Evolutionary conservation across 2,888 invertebrate species (phyloP).

Genomic region (Cheilosia soror): DNA sequence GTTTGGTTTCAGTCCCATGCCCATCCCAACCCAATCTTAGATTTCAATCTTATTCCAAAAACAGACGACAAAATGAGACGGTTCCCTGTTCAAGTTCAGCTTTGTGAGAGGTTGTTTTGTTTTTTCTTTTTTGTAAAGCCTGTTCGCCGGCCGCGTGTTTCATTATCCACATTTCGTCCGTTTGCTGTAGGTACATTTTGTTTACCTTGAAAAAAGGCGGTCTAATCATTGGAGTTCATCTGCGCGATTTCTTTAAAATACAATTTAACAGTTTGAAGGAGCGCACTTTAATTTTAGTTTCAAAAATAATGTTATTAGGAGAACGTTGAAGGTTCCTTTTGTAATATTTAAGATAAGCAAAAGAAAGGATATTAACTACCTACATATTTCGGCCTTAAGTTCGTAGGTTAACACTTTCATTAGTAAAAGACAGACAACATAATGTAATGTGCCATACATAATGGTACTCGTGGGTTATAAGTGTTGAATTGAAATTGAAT

Average conservation of each 20-base stretch:
- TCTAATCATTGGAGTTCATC: conserved; percentile 66
- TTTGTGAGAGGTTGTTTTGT: conserved; percentile 8
- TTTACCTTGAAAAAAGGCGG: conserved; percentile 66
- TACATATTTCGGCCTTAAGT: conserved; percentile 40
- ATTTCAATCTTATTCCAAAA: conserved; percentile 64
- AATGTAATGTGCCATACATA: no score
- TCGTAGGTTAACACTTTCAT: conserved; percentile 23
- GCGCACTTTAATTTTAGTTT: conserved; percentile 52
- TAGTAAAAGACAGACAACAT: background rate
- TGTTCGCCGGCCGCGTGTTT: conserved; percentile 44
- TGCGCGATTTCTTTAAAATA: conserved; percentile 61
- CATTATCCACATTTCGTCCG: conserved; percentile 63
- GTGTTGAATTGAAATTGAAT: no score
- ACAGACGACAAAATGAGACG: conserved; percentile 54
- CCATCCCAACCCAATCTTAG: conserved; percentile 46
- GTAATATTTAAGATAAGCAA: conserved; percentile 48
- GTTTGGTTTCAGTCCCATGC: conserved; percentile 16
- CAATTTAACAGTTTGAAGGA: conserved; percentile 50
- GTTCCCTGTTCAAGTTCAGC: conserved; percentile 48
- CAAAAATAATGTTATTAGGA: conserved; percentile 64
- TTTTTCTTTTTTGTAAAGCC: conserved; percentile 17
- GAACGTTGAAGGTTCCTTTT: conserved; percentile 36
- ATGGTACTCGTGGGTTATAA: no score
- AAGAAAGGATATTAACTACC: conserved; percentile 3
- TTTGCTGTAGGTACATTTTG: conserved; percentile 52